These are phyloP conservation scores for Sphaerophoria rueppellii DNA, from an alignment of 2,888 invertebrate species.

Conservation along the genomic window DNA sequence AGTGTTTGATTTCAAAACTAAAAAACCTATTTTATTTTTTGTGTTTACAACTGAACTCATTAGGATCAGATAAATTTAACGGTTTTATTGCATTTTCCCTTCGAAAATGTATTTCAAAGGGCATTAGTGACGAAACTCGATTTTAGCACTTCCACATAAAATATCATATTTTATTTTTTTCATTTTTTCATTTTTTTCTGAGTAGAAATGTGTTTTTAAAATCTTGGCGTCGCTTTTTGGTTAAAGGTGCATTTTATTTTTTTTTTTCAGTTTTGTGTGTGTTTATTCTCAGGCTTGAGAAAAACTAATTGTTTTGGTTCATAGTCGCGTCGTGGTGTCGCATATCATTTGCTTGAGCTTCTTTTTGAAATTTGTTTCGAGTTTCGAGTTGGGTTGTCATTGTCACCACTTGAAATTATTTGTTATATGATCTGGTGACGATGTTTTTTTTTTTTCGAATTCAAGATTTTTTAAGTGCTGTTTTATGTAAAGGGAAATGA, in stretches of 20 bases:
- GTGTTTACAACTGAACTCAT: conserved; percentile 60
- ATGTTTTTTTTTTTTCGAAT: conserved; percentile 11
- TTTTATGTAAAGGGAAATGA: conserved; percentile 51
- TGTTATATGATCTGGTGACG: conserved; percentile 61
- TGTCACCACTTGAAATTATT: conserved; percentile 52
- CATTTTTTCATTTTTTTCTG: conserved; percentile 5
- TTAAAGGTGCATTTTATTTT: neutral
- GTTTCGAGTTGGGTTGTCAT: conserved; percentile 28
- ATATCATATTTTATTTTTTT: conserved; percentile 53
- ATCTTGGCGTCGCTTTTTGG: neutral
- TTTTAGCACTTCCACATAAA: conserved; percentile 63
- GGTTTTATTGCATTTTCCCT: conserved; percentile 55
- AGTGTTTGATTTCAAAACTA: conserved; percentile 20
- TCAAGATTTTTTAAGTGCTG: conserved; percentile 51
- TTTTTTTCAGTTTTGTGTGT: neutral
- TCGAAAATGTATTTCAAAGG: conserved; percentile 12
- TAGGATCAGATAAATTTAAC: conserved; percentile 59
- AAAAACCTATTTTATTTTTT: conserved; percentile 19
- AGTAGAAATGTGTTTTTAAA: neutral
- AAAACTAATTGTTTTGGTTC: conserved; percentile 38
- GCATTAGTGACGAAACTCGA: conserved; percentile 40
- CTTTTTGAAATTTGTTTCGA: neutral
- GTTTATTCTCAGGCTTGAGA: neutral
- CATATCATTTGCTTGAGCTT: conserved; percentile 47
- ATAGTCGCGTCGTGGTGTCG: conserved; percentile 68